phyloP scores from a whole-genome alignment of 1,140 invertebrate species.

The Branchinecta lynchi region DNA sequence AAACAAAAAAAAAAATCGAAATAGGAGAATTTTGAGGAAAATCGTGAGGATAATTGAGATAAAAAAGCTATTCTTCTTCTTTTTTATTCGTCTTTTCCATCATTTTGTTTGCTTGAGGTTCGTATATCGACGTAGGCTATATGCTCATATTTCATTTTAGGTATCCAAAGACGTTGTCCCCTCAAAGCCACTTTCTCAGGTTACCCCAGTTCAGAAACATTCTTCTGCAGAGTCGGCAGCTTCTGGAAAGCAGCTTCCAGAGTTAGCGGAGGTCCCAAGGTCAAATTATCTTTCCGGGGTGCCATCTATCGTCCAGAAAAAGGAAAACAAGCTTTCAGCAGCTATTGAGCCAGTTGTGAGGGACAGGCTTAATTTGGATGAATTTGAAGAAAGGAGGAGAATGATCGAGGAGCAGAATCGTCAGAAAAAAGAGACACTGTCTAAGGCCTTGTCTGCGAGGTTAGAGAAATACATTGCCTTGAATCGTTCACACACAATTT shows the following conservation, averaged over 20 bases:
- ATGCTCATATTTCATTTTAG: too few species aligned
- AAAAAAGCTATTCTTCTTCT: too few species aligned
- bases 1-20: too few species aligned
- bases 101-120: too few species aligned
- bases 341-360: background rate
- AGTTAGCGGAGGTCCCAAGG: background rate
- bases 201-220: background rate
- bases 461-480: conserved; percentile 27
- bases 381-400: conserved; percentile 51
- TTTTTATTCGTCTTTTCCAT: too few species aligned
- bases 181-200: background rate
- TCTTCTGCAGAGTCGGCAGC: background rate
- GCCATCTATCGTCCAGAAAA: conserved; percentile 9
- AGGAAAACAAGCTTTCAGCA: background rate
- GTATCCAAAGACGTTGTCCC: background rate
- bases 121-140: too few species aligned
- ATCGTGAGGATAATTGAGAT: too few species aligned
- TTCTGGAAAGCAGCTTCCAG: background rate
- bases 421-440: conserved; percentile 48
- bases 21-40: too few species aligned
- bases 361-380: conserved; percentile 33
- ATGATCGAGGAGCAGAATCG: conserved; percentile 60
- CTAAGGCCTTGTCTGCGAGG: conserved; percentile 53
- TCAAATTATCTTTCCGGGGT: background rate
- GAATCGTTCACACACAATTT: background rate